Evolutionary conservation across 1,140 invertebrate species (phyloP).

Genomic region (Drosophila nannoptera): DNA sequence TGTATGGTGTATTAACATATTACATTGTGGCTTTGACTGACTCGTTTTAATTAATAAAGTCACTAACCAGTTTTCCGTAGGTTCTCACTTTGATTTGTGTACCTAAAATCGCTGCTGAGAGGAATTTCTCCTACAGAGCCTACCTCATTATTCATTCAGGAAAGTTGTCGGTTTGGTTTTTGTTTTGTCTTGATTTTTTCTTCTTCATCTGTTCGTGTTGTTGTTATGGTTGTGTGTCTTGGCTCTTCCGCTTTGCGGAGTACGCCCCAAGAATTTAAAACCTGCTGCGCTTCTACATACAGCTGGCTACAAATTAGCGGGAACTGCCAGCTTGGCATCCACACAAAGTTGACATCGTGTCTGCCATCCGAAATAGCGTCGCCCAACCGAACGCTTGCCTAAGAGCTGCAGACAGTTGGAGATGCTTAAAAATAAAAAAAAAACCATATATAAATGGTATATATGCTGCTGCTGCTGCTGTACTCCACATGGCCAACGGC

Average conservation of each 20-base stretch:
- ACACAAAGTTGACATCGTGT: slow-evolving; percentile 21
- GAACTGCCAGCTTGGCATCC: slow-evolving; percentile 59
- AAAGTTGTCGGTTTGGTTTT: slow-evolving; percentile 54
- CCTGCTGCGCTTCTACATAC: slow-evolving; percentile 16
- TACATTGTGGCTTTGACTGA: background rate
- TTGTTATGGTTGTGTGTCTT: background rate
- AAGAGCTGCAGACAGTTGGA: slow-evolving; percentile 50
- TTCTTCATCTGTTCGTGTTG: background rate
- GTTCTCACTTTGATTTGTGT: background rate
- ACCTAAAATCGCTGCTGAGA: background rate
- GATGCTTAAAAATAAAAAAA: slow-evolving; percentile 65
- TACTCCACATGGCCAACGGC: too few species aligned
- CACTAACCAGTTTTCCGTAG: background rate
- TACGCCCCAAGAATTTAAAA: slow-evolving; percentile 56
- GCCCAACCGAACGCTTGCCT: slow-evolving; percentile 7
- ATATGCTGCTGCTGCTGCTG: slow-evolving; percentile 21
- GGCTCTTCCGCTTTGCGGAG: slow-evolving; percentile 41
- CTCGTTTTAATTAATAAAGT: background rate
- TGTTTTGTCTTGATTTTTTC: slow-evolving; percentile 1
- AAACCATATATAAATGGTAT: slow-evolving; percentile 63
- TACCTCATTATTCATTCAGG: slow-evolving; percentile 70
- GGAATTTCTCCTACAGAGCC: slow-evolving; percentile 31
- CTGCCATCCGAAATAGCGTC: slow-evolving; percentile 41
- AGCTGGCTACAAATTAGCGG: slow-evolving; percentile 64
- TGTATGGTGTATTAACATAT: too few species aligned